Evolutionary conservation across 2,113 vertebrate genomes (phyloP).

Genomic region (Bothrops jararaca): DNA sequence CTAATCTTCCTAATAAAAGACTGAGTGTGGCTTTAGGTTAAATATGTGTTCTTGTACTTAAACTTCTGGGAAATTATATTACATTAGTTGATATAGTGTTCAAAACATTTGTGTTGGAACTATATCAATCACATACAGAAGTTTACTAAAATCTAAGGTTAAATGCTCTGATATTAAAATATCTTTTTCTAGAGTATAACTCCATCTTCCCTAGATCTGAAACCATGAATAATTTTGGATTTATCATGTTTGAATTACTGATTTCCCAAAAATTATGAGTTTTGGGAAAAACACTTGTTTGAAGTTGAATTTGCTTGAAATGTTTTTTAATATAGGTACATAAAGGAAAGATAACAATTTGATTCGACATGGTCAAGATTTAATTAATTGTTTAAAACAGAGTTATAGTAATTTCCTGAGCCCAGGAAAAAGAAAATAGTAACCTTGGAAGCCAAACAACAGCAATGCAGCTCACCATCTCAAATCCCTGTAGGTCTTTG

Average conservation of each 20-base stretch:
- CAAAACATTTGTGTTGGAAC: neutral
- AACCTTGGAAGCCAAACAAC: too few relatives aligned
- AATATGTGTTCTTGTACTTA: neutral
- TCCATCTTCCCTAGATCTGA: neutral
- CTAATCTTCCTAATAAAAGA: neutral
- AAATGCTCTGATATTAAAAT: neutral
- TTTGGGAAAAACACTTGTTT: neutral
- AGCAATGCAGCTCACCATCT: too few relatives aligned
- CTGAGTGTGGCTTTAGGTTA: slow-evolving; percentile 15
- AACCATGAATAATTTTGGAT: neutral
- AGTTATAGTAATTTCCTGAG: neutral
- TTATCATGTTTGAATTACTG: neutral
- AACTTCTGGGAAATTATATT: neutral
- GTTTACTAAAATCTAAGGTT: neutral
- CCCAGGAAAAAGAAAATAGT: too few relatives aligned
- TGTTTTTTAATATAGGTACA: neutral
- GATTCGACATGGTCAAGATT: neutral
- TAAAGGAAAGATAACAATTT: neutral
- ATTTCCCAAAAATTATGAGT: neutral
- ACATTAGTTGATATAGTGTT: neutral
- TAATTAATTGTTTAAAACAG: neutral
- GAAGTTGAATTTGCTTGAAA: neutral
- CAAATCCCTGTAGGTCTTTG: too few relatives aligned
- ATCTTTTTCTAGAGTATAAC: neutral
- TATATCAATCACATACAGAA: neutral